Conservation (phyloP, 2,888 invertebrate species). For the Isoperla grammatica region DNA sequence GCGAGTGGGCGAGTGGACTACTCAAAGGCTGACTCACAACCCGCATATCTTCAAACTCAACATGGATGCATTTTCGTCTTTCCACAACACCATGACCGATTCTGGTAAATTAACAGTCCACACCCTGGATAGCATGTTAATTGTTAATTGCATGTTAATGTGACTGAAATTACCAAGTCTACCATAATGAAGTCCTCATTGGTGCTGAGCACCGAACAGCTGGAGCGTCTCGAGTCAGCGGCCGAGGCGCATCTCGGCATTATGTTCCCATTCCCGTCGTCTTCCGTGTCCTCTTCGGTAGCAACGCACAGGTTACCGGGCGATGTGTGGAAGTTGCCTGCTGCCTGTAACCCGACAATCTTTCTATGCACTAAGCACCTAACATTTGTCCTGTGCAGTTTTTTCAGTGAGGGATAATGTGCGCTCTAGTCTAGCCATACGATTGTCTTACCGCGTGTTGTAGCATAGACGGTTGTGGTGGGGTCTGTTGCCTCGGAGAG, state of each 20-base stretch:
- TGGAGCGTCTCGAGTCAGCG: conserved; percentile 44
- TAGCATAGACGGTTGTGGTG: conserved; percentile 35
- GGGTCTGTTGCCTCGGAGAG: conserved; percentile 41
- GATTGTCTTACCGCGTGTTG: conserved; percentile 18
- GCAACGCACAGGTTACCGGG: conserved; percentile 12
- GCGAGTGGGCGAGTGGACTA: too few species aligned
- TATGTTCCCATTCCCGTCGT: conserved; percentile 43
- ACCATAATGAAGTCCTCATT: conserved; percentile 66
- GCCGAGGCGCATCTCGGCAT: conserved; percentile 37
- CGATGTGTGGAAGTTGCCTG: conserved; percentile 14
- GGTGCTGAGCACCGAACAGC: conserved; percentile 48
- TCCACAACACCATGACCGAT: too few species aligned
- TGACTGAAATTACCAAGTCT: conserved; percentile 53
- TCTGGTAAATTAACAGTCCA: too few species aligned
- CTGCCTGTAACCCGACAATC: neutral
- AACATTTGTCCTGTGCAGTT: too few species aligned
- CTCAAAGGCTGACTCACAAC: too few species aligned
- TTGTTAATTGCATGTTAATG: neutral
- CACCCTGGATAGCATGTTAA: too few species aligned
- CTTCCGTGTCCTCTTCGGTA: conserved; percentile 34
- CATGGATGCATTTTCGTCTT: too few species aligned
- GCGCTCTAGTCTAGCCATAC: too few species aligned
- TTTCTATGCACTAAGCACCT: neutral
- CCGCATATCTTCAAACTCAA: too few species aligned
- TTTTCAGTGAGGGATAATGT: too few species aligned